These are phyloP conservation scores for Deroptyus accipitrinus DNA, from an alignment of 2,113 vertebrate species.

Conservation along the genomic window DNA sequence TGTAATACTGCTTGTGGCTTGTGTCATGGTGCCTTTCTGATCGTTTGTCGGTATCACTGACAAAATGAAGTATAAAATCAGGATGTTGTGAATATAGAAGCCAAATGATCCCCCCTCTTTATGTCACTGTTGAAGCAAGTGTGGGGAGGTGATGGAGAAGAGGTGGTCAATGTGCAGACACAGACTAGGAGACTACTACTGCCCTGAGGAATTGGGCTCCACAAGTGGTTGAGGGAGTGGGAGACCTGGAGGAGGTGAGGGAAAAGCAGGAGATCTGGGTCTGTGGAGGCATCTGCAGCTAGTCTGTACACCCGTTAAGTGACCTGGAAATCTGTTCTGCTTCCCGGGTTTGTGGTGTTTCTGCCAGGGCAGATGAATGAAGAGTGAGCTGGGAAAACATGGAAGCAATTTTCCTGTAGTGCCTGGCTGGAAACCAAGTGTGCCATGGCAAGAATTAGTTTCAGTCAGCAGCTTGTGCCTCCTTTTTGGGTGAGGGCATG, in stretches of 20 bases:
- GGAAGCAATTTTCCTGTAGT: not conserved
- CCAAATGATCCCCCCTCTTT: not conserved
- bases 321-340: not conserved
- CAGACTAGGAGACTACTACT: fast-evolving
- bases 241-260: not conserved
- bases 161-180: not conserved
- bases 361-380: not conserved
- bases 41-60: not conserved
- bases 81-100: not conserved
- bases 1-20: not conserved
- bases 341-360: not conserved
- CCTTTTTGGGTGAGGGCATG: not conserved
- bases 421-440: not conserved
- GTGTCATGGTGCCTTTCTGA: not conserved
- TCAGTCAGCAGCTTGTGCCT: not conserved
- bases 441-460: not conserved
- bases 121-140: not conserved
- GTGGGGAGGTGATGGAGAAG: not conserved
- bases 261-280: not conserved
- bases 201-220: not conserved
- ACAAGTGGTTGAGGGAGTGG: not conserved
- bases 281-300: not conserved
- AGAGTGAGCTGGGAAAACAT: not conserved
- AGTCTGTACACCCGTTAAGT: not conserved
- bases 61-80: not conserved